phyloP scores from a whole-genome alignment of 2,888 invertebrate species.

The Ormyrus thymus region DNA sequence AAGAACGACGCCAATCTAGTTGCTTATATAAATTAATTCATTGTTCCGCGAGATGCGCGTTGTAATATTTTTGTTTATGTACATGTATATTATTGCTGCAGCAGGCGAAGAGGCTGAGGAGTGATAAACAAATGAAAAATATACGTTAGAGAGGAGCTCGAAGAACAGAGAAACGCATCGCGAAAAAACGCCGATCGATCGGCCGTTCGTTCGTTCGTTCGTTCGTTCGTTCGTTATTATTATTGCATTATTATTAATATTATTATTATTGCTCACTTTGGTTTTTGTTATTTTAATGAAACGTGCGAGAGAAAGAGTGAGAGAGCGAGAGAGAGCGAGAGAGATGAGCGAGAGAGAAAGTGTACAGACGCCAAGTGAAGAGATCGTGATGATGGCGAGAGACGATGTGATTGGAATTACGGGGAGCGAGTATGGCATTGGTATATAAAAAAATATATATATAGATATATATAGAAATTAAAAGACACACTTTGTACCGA shows the following conservation, averaged over 20 bases:
- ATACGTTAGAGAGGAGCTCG: slow-evolving; percentile 8
- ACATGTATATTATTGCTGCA: slow-evolving; percentile 49
- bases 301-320: slow-evolving; percentile 59
- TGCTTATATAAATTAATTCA: slow-evolving; percentile 45
- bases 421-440: slow-evolving; percentile 38
- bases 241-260: slow-evolving; percentile 59
- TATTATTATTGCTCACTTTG: slow-evolving; percentile 62
- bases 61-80: slow-evolving; percentile 54
- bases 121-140: slow-evolving; percentile 18
- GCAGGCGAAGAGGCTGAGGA: slow-evolving; percentile 46
- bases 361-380: slow-evolving; percentile 26
- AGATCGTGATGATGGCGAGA: slow-evolving; percentile 26
- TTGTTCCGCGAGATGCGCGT: slow-evolving; percentile 39
- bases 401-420: slow-evolving; percentile 56
- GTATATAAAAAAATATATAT: slow-evolving; percentile 7
- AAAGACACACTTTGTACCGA: slow-evolving; percentile 16
- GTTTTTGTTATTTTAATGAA: slow-evolving; percentile 68
- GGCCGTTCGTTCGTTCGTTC: slow-evolving; percentile 53
- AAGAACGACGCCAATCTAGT: slow-evolving; percentile 31
- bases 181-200: slow-evolving; percentile 57
- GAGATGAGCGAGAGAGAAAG: slow-evolving; percentile 1
- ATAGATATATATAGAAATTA: slow-evolving; percentile 20
- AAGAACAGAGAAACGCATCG: slow-evolving; percentile 54
- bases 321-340: slow-evolving; percentile 21
- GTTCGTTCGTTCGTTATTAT: slow-evolving; percentile 63